These are phyloP conservation scores for Itoplectis maculator DNA, from an alignment of 2,888 invertebrate species.

Conservation along the genomic window DNA sequence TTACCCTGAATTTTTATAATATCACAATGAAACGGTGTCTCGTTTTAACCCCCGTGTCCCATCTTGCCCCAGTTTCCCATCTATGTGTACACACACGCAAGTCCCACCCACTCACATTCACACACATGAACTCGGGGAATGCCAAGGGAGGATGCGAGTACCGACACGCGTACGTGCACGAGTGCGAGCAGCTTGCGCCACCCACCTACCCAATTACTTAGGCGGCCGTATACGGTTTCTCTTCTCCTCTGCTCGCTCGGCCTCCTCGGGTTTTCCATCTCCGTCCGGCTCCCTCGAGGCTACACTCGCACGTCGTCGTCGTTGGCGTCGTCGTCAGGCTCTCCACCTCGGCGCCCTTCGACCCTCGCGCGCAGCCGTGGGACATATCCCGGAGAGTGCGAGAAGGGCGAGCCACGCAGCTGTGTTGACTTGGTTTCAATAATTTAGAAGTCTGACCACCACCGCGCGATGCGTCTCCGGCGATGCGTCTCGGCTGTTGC, in stretches of 20 bases:
- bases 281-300: slow-evolving; percentile 33
- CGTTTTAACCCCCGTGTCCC: too few species aligned
- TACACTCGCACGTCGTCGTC: slow-evolving; percentile 44
- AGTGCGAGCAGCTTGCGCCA: slow-evolving; percentile 28
- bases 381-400: slow-evolving; percentile 28
- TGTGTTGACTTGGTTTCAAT: slow-evolving; percentile 71
- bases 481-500: slow-evolving; percentile 67
- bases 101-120: too few species aligned
- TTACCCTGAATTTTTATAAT: too few species aligned
- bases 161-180: slow-evolving; percentile 42
- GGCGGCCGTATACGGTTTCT: slow-evolving; percentile 58
- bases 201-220: slow-evolving; percentile 72
- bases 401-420: slow-evolving; percentile 58
- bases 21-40: too few species aligned
- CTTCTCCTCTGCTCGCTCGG: slow-evolving; percentile 20
- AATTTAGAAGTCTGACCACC: slow-evolving; percentile 71
- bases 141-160: slow-evolving; percentile 44
- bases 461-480: too few species aligned
- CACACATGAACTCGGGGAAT: slow-evolving; percentile 36
- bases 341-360: slow-evolving; percentile 38
- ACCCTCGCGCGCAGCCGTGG: slow-evolving; percentile 13
- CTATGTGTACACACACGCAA: neutral
- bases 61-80: too few species aligned
- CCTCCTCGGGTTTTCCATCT: slow-evolving; percentile 32
- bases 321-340: slow-evolving; percentile 17